Evolutionary conservation across 2,888 invertebrate genomes (phyloP), one percentile per base, ranked within the genome.

Genomic region (Clusia tigrina): DNA sequence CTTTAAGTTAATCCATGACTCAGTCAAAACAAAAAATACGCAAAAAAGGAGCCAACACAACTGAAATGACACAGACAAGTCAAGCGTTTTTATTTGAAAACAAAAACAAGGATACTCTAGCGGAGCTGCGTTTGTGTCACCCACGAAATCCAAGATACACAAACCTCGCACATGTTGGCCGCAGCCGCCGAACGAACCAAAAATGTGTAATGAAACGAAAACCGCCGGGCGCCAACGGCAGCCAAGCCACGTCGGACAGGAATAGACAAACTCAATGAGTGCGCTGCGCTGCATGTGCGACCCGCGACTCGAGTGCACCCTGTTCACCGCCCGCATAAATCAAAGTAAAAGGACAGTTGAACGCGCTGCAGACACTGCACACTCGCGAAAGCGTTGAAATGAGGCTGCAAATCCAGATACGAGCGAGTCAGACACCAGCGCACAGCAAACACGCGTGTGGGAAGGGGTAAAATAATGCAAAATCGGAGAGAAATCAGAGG

Each of bases 1-100:
- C 64, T 53, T 58, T 61, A 55, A 63, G 63, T 57, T 61, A 54
- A 15, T 57, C 61, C 64, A 56, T 70, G 70, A 70, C 69, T 70
- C 70, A 70, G 63, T 63, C 62, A 65, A 68, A 69, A 68, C 67
- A 69, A 22, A 42, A 53, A 20, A 25, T 23, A 12, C 26, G 12
- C 17, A 26, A 24, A 6, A 60, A 52, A 2, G 18, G 15, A 58
- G 2, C 48, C 12, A 54, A 24, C 24, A 23, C 37, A 1, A 25
- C 2, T 64, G 62, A 24, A 42, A 38, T 20, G 42, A 42, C 42
- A 42, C 42, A 42, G 10, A 17, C 12, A 42, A 42, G 42, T n/a
- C 42, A 42, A 3, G n/a, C 42, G 42, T 42, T 42, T 42, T 42
- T n/a, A n/a, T n/a, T 24, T 18, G 22, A 55, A 32, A 51, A 46